These are phyloP conservation scores for Sebastiscus tertius DNA, from an alignment of 2,797 vertebrate genomes.

Conservation along the genomic window DNA sequence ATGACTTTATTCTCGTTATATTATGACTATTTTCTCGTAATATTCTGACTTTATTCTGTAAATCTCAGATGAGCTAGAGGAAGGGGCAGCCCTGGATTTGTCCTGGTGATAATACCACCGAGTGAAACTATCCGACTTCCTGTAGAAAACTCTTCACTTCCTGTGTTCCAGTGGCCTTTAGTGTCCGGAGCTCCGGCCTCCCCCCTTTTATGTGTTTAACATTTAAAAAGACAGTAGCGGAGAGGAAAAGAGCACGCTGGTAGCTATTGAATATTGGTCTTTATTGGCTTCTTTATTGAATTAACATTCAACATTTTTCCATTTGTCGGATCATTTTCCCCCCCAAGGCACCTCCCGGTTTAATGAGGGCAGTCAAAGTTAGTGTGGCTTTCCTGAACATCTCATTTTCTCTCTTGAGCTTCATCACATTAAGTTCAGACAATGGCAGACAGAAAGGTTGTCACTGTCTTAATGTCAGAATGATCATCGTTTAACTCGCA, in stretches of 20 bases:
- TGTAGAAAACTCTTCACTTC: neutral
- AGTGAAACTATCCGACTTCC: neutral
- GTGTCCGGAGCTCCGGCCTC: neutral
- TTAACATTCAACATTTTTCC: conserved; percentile 63
- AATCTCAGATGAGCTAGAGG: no score
- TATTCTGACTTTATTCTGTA: no score
- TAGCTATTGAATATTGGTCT: conserved; percentile 36
- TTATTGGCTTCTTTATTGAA: conserved; percentile 58
- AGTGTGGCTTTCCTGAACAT: neutral
- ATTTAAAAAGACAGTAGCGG: conserved; percentile 38
- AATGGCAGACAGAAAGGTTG: neutral
- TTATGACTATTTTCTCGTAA: no score
- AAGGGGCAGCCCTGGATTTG: neutral
- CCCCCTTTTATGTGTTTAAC: conserved; percentile 35
- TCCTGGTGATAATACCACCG: neutral
- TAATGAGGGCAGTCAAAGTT: conserved; percentile 22
- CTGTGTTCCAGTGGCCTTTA: neutral
- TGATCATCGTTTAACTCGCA: neutral
- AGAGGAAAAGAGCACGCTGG: conserved; percentile 11
- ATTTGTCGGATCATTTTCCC: conserved; percentile 47
- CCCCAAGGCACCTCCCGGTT: neutral
- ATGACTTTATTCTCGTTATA: no score
- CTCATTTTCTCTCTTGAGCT: neutral
- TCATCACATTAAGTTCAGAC: neutral
- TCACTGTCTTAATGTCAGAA: neutral